Conservation (phyloP, 2,113 vertebrate species). For the Oncorhynchus keta region DNA sequence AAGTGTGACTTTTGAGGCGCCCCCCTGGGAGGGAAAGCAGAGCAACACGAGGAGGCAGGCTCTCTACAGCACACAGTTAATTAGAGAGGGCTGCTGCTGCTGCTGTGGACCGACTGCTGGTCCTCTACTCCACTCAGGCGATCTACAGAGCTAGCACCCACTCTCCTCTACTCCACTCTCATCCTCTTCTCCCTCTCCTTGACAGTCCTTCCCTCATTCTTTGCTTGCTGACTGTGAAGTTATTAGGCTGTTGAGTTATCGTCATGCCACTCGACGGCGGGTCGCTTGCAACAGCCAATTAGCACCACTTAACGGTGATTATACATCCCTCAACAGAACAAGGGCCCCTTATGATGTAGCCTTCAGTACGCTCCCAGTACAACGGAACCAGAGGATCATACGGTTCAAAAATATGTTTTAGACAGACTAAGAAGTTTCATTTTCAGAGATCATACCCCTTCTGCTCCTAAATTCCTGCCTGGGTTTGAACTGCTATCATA, state of each 20-base stretch:
- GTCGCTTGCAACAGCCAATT: slow-evolving; percentile 25
- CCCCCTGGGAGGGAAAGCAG: slow-evolving; percentile 3
- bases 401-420: too few relatives aligned
- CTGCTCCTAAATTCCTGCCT: too few relatives aligned
- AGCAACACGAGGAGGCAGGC: slow-evolving; percentile 8
- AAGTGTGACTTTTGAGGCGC: slow-evolving; percentile 23
- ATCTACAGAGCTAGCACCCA: too few relatives aligned
- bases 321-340: too few relatives aligned
- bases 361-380: too few relatives aligned
- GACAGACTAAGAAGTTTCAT: too few relatives aligned
- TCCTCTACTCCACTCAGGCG: background rate
- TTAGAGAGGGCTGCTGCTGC: slow-evolving; percentile 20
- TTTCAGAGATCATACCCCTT: too few relatives aligned
- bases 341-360: too few relatives aligned
- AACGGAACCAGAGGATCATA: too few relatives aligned
- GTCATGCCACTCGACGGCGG: background rate
- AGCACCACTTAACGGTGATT: slow-evolving; percentile 17
- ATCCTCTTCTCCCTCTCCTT: background rate
- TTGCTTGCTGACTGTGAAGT: background rate
- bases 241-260: too few relatives aligned
- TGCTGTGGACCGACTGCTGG: too few relatives aligned
- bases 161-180: slow-evolving; percentile 3
- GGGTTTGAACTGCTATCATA: too few relatives aligned
- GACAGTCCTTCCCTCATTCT: background rate
- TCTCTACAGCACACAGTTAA: slow-evolving; percentile 39